These are phyloP conservation scores for Muntiacus muntjak DNA, from an alignment of 2,113 vertebrate genomes.

Conservation along the genomic window DNA sequence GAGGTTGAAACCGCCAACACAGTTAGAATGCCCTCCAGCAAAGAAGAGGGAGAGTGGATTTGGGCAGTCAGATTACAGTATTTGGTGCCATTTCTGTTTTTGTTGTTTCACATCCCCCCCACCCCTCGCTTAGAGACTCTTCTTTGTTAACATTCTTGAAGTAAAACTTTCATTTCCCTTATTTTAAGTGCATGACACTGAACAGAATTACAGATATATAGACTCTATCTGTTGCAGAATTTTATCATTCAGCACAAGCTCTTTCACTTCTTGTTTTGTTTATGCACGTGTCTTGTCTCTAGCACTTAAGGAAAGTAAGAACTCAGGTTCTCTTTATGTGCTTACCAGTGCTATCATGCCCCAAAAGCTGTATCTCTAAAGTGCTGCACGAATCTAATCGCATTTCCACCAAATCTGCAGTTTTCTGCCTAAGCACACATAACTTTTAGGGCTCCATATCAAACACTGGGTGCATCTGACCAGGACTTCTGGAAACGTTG, in stretches of 20 bases:
- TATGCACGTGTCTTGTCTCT: not conserved
- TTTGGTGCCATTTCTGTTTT: not conserved
- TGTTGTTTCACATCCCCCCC: rapidly evolving
- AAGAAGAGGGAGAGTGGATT: not conserved
- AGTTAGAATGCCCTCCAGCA: not conserved
- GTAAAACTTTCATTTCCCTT: not conserved
- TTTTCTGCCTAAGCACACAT: not conserved
- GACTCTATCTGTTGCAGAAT: rapidly evolving
- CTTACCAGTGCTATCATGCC: not conserved
- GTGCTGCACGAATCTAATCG: not conserved
- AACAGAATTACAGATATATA: not conserved
- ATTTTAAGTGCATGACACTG: not conserved
- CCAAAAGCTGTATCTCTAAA: not conserved
- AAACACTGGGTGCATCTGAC: not conserved
- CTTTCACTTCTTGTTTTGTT: not conserved
- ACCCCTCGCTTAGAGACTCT: not conserved
- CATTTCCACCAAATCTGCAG: not conserved
- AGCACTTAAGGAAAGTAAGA: not conserved
- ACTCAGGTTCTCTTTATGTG: not conserved
- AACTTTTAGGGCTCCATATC: not conserved
- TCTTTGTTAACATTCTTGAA: not conserved
- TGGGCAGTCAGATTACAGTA: not conserved
- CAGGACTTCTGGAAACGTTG: not conserved
- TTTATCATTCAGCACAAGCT: not conserved
- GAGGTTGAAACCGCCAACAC: not conserved